Percentiles rank a stretch among this genome's conserved stretches.
Evolutionary conservation across 1,140 invertebrate genomes (phyloP).

Genomic region (Saccostrea echinata): DNA sequence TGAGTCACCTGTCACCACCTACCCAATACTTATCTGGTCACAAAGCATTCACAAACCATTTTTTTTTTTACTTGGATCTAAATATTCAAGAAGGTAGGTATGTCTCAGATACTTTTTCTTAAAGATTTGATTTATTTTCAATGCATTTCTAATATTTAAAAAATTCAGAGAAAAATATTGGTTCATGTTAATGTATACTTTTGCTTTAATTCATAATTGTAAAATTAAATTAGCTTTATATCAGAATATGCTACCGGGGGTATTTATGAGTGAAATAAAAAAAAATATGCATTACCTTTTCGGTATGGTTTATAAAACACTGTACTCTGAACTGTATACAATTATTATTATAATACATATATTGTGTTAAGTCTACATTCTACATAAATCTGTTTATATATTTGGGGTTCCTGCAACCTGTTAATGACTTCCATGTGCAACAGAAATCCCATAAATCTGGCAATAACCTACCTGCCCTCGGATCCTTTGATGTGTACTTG

Average conservation of each 20-base stretch:
- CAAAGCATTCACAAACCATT: not conserved
- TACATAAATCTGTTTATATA: not conserved
- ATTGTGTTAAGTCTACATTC: not conserved
- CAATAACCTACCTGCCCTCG: not conserved
- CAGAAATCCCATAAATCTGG: not conserved
- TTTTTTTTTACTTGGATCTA: not conserved
- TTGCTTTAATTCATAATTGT: too few species aligned
- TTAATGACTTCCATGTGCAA: not conserved
- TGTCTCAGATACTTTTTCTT: not conserved
- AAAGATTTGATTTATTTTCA: too few species aligned
- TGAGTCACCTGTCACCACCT: conserved; percentile 24
- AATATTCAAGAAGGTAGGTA: not conserved
- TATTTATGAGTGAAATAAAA: too few species aligned
- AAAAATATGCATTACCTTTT: too few species aligned
- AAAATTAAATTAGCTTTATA: too few species aligned
- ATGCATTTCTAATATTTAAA: too few species aligned
- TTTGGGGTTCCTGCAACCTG: not conserved
- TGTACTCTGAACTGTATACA: too few species aligned
- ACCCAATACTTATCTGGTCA: not conserved
- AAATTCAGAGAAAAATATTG: too few species aligned
- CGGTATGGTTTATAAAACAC: too few species aligned
- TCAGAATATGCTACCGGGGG: too few species aligned
- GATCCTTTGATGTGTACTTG: not conserved
- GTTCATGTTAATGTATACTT: too few species aligned
- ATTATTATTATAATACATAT: not conserved